Percentiles rank a stretch among this genome's conserved stretches.
Conservation (phyloP, 2,797 vertebrate genomes). For the Salarias fasciatus region DNA sequence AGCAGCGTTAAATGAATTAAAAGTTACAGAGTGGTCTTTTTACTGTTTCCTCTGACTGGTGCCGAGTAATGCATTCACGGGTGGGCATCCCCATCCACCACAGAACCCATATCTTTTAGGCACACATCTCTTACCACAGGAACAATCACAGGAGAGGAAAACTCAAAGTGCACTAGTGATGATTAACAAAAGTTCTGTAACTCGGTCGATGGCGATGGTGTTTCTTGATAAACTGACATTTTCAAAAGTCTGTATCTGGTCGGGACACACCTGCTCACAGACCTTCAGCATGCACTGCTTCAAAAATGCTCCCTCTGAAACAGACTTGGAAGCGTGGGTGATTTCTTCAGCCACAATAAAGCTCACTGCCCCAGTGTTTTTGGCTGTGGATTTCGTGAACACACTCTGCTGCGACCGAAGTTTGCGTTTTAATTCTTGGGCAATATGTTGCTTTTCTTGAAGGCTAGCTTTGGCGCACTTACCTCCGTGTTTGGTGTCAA, state of each 20-base stretch:
- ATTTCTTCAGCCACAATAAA: conserved; percentile 51
- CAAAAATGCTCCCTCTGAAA: conserved; percentile 47
- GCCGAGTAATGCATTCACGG: too few species aligned
- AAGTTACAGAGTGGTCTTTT: too few species aligned
- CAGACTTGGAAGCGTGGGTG: conserved; percentile 21
- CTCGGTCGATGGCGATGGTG: conserved; percentile 18
- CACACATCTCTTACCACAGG: too few species aligned
- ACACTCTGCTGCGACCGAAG: conserved; percentile 19
- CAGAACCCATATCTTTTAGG: too few species aligned
- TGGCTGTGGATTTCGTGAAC: conserved; percentile 28
- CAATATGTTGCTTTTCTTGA: too few species aligned
- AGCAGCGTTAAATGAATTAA: too few species aligned
- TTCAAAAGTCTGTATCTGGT: conserved; percentile 47
- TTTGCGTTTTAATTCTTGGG: conserved; percentile 39
- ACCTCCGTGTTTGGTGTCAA: conserved; percentile 45
- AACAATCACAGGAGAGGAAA: too few species aligned
- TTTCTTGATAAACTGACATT: conserved; percentile 56
- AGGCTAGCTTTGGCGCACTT: conserved; percentile 22
- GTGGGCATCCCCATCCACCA: too few species aligned
- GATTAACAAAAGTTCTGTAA: conserved; percentile 40
- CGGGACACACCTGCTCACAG: conserved; percentile 39
- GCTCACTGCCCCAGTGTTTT: conserved; percentile 35
- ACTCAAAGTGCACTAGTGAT: too few species aligned
- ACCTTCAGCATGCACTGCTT: conserved; percentile 52
- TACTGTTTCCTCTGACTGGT: too few species aligned